phyloP scores from a whole-genome alignment of 1,140 invertebrate species.

The Bursaphelenchus mucronatus region DNA sequence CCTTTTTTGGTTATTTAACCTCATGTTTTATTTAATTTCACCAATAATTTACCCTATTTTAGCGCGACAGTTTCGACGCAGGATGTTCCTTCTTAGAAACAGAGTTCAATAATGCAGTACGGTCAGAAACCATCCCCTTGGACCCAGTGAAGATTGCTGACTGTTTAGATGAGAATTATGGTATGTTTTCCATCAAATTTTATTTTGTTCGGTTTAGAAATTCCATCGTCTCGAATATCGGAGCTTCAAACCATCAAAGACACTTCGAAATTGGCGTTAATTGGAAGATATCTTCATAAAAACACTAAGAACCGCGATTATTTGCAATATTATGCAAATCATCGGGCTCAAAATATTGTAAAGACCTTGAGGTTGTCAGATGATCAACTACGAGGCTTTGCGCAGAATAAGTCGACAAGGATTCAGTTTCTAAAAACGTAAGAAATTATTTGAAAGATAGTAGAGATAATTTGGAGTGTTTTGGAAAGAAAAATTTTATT shows the following conservation, averaged over 20 bases:
- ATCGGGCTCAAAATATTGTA: slow-evolving; percentile 50
- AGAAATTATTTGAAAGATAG: slow-evolving; percentile 13
- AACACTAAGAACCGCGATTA: slow-evolving; percentile 37
- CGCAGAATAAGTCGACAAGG: slow-evolving; percentile 25
- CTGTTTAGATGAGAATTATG: slow-evolving; percentile 54
- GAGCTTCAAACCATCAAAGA: slow-evolving; percentile 47
- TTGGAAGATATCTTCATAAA: slow-evolving; percentile 44
- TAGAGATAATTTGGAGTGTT: background rate
- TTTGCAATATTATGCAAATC: slow-evolving; percentile 32
- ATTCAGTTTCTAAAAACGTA: slow-evolving; percentile 38
- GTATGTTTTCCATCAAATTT: slow-evolving; percentile 23
- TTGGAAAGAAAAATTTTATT: too few relatives aligned
- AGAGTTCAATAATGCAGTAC: slow-evolving; percentile 53
- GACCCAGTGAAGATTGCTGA: slow-evolving; percentile 47
- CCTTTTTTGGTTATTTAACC: background rate
- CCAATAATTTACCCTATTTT: background rate
- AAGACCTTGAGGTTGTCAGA: slow-evolving; percentile 40
- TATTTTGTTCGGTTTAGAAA: slow-evolving; percentile 37
- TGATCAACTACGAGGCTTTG: slow-evolving; percentile 39
- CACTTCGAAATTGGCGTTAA: slow-evolving; percentile 32
- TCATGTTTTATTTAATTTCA: background rate
- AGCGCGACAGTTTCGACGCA: slow-evolving; percentile 43
- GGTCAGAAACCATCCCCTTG: slow-evolving; percentile 33
- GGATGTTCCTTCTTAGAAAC: slow-evolving; percentile 50
- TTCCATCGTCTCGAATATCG: slow-evolving; percentile 39